phyloP scores from a whole-genome alignment of 2,797 vertebrate species.

The Arrhamphus sclerolepis region DNA sequence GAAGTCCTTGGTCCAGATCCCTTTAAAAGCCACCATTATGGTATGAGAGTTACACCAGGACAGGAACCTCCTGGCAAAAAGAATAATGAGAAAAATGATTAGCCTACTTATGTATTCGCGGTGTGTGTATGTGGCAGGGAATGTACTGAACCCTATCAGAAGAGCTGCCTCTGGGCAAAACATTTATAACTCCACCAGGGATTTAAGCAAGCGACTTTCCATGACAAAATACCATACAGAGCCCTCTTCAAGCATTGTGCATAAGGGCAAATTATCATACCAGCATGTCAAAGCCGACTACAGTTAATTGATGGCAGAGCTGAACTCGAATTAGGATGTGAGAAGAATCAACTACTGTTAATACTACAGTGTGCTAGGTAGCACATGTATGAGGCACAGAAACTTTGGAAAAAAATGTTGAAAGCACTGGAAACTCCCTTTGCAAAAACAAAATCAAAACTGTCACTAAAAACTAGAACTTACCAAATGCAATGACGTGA shows the following conservation, averaged over 20 bases:
- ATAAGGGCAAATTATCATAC: conserved; percentile 40
- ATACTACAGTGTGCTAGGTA: neutral
- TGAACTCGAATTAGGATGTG: conserved; percentile 11
- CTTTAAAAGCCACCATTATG: conserved; percentile 94
- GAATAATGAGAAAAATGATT: conserved; percentile 68
- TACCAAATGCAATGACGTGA: conserved; percentile 55
- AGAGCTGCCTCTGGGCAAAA: conserved; percentile 54
- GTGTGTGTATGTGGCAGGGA: conserved; percentile 53
- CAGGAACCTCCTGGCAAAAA: conserved; percentile 86
- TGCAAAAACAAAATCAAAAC: neutral
- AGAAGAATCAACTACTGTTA: neutral
- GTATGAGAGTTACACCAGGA: conserved; percentile 80
- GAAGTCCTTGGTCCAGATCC: conserved; percentile 95
- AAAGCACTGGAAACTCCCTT: neutral
- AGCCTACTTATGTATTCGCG: conserved; percentile 68
- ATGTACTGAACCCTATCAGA: conserved; percentile 63
- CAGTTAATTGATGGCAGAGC: conserved; percentile 28
- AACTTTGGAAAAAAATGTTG: no score
- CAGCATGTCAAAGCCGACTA: conserved; percentile 20
- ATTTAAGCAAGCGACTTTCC: conserved; percentile 66
- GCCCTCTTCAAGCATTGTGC: conserved; percentile 58
- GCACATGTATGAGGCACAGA: neutral
- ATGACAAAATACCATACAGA: conserved; percentile 54
- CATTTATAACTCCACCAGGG: conserved; percentile 60
- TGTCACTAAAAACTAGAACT: conserved; percentile 48